Conservation (phyloP, 1,140 invertebrate species). For the Drosophila insularis region DNA sequence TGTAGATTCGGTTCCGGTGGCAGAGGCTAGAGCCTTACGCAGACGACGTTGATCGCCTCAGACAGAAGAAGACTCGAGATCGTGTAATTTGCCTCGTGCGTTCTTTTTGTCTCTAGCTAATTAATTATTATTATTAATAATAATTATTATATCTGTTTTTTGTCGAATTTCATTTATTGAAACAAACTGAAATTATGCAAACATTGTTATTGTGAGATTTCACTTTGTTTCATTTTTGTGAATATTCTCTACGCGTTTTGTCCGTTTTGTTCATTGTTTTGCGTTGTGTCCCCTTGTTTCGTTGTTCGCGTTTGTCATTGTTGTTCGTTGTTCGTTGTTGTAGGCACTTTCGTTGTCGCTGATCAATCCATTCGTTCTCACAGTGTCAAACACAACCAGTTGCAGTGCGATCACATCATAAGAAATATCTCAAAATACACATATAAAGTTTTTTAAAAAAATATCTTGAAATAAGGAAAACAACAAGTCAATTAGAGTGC, state of each 20-base stretch:
- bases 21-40: constrained; percentile 55
- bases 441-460: background rate
- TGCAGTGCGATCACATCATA: constrained; percentile 50
- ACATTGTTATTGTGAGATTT: constrained; percentile 59
- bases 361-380: constrained; percentile 37
- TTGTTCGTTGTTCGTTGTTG: constrained; percentile 56
- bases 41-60: constrained; percentile 55
- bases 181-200: constrained; percentile 67
- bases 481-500: background rate
- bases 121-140: constrained; percentile 23
- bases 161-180: constrained; percentile 48
- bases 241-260: constrained; percentile 22
- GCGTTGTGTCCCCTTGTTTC: constrained; percentile 49
- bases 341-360: constrained; percentile 65
- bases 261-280: constrained; percentile 22
- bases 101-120: constrained; percentile 56
- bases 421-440: constrained; percentile 29
- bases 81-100: constrained; percentile 79
- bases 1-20: constrained; percentile 47
- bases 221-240: constrained; percentile 58
- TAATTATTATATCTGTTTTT: constrained; percentile 30
- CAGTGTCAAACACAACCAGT: constrained; percentile 60
- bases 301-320: too few relatives aligned
- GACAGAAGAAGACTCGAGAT: constrained; percentile 68
- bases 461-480: background rate